Conservation (phyloP, 2,888 invertebrate species). For the Caenorhabditis sp. region DNA sequence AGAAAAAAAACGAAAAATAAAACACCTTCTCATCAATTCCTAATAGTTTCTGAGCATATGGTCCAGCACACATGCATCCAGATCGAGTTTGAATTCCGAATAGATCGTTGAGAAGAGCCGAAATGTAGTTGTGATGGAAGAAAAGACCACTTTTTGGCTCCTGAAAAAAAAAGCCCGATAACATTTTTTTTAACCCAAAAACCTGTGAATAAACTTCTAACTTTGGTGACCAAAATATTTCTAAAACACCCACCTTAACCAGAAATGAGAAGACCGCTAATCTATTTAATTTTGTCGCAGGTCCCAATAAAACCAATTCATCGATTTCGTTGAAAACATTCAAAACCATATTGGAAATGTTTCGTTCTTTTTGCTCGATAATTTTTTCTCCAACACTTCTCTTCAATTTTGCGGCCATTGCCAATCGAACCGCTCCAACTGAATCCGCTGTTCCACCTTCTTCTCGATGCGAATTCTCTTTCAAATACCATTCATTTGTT, state of each 20-base stretch:
- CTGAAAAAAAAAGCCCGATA: too few relatives aligned
- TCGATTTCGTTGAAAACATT: background rate
- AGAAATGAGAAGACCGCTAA: constrained; percentile 87
- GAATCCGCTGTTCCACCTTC: constrained; percentile 58
- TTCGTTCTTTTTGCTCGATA: constrained; percentile 76
- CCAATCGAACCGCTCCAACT: constrained; percentile 79
- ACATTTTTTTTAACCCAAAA: background rate
- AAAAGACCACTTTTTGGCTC: constrained; percentile 76
- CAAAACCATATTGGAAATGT: background rate
- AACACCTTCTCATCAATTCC: constrained; percentile 79
- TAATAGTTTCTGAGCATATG: constrained; percentile 84
- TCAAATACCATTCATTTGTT: constrained; percentile 74
- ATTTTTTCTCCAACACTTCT: constrained; percentile 81
- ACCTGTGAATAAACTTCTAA: too few relatives aligned
- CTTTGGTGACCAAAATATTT: constrained; percentile 77
- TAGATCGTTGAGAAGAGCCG: constrained; percentile 86
- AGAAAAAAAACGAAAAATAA: background rate
- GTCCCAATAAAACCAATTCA: constrained; percentile 49
- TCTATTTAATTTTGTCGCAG: constrained; percentile 68
- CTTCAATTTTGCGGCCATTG: constrained; percentile 85
- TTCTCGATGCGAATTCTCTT: constrained; percentile 71
- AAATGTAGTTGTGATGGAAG: constrained; percentile 87
- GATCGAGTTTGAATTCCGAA: constrained; percentile 79
- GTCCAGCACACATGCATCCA: constrained; percentile 79
- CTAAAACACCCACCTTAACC: constrained; percentile 74